Base-by-base conservation (phyloP, 2,113 vertebrate species). In the Oryzias javanicus region DNA sequence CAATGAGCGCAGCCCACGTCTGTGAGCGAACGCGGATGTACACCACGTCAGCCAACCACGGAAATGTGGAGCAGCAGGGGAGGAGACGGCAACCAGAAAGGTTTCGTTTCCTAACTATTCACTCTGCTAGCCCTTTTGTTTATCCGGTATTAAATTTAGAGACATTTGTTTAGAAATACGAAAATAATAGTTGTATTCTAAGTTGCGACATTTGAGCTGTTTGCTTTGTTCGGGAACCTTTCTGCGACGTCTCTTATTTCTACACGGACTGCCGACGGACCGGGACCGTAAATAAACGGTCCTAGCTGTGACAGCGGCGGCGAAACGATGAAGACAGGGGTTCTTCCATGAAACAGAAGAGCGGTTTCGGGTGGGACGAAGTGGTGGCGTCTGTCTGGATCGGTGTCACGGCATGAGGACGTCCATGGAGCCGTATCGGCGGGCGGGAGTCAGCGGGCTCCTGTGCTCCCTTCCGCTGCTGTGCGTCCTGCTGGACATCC, bases 401-500 rank as follows among this genome's bases (percentile, higher is more conserved):
- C 44, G 63, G 69, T 40, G 53, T 61, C n/a, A 16, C 7, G 41
- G 57, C 2, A 2, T 57, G 68, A 80, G 4, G 10, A 1, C 15
- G 17, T 14, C 15, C 25, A 92, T 92, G 91, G 90, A 91, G 46
- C 67, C 85, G 72, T 89, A 88, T 70, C 80, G 89, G 49, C 72
- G 86, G 83, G 81, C 74, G 4, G 90, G 90, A 69, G 75, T 91
- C 55, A 88, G 82, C 72, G 87, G 86, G 63, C 70, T 91, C 49
- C 74, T 93, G 63, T 91, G 91, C 55, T 93, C 91, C 48, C 59
- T 92, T 71, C 90, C 89, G 1, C 84, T 94, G 75, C 83, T 94
- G 6, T 91, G 91, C 79, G 93, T 93, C 49, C 56, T 94, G 13
- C 72, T 94, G 79, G 93, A 94, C 78, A 87, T 94, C 40, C 93